phyloP scores from a whole-genome alignment of 2,797 vertebrate genomes.

The Dendrocincla tyrannina region DNA sequence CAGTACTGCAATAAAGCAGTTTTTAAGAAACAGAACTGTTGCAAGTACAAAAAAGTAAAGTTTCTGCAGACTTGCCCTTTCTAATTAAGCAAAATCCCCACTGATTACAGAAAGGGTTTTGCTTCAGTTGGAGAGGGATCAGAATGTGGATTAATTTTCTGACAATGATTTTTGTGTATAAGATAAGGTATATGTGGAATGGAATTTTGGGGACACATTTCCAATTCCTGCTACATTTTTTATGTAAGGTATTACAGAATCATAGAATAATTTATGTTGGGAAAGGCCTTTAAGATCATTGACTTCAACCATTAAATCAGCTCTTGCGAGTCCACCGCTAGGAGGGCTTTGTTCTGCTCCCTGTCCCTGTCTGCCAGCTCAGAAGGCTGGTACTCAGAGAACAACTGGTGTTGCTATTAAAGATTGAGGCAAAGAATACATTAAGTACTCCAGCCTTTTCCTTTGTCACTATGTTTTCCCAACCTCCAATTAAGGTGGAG shows the following conservation, averaged over 20 bases:
- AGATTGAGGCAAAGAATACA: not conserved
- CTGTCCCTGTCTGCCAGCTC: not conserved
- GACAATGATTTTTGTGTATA: not conserved
- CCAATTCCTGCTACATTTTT: not conserved
- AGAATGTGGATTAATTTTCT: not conserved
- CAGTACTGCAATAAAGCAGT: not conserved
- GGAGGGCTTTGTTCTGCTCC: not conserved
- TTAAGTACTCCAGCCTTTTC: not conserved
- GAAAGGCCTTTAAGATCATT: not conserved
- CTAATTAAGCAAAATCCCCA: not conserved
- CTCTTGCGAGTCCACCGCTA: not conserved
- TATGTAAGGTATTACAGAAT: not conserved
- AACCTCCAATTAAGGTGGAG: not conserved
- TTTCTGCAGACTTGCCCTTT: not conserved
- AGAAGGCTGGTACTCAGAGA: not conserved
- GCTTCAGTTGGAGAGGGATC: not conserved
- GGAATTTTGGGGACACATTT: not conserved
- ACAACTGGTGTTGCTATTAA: not conserved
- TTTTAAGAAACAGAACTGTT: not conserved
- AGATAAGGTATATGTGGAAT: not conserved
- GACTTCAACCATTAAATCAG: not conserved
- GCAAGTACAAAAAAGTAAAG: not conserved
- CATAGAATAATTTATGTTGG: not conserved
- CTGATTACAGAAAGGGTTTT: not conserved
- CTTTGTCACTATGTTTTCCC: not conserved